Evolutionary conservation across 1,140 invertebrate genomes (phyloP).

Genomic region (Rhopalosiphum padi): DNA sequence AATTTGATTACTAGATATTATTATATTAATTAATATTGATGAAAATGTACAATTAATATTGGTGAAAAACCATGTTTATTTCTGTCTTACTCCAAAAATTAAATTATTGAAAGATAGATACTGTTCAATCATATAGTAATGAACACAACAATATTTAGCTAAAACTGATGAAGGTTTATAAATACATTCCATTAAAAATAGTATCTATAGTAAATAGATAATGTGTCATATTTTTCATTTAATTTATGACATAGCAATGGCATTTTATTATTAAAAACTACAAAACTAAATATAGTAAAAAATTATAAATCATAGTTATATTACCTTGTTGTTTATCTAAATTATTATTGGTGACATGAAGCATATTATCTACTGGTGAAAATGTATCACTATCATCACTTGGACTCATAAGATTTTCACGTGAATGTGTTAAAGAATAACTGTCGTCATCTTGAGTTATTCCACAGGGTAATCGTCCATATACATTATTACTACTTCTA

Average conservation of each 20-base stretch:
- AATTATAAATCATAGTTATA: not conserved
- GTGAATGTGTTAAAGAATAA: constrained; percentile 64
- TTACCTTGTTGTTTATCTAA: constrained; percentile 36
- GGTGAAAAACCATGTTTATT: not conserved
- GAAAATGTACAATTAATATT: not conserved
- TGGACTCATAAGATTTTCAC: constrained; percentile 66
- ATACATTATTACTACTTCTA: constrained; percentile 50
- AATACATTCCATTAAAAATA: not conserved
- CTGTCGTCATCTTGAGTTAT: constrained; percentile 64
- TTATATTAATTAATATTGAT: not conserved
- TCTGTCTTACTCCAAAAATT: not conserved
- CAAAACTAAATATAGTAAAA: not conserved
- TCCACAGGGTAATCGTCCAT: constrained; percentile 63
- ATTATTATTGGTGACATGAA: constrained; percentile 6
- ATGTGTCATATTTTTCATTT: not conserved
- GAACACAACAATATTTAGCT: not conserved
- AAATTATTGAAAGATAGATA: not conserved
- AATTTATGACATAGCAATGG: not conserved
- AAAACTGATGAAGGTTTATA: not conserved
- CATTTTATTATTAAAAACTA: not conserved
- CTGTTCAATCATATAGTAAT: not conserved
- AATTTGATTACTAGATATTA: not conserved
- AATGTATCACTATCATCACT: constrained; percentile 78
- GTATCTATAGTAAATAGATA: not conserved
- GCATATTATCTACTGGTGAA: constrained; percentile 67